A percentile compares a stretch with the other conserved stretches of the same genome.
These are phyloP conservation scores for Dryomyza anilis DNA, from an alignment of 2,888 invertebrate species.

Conservation along the genomic window DNA sequence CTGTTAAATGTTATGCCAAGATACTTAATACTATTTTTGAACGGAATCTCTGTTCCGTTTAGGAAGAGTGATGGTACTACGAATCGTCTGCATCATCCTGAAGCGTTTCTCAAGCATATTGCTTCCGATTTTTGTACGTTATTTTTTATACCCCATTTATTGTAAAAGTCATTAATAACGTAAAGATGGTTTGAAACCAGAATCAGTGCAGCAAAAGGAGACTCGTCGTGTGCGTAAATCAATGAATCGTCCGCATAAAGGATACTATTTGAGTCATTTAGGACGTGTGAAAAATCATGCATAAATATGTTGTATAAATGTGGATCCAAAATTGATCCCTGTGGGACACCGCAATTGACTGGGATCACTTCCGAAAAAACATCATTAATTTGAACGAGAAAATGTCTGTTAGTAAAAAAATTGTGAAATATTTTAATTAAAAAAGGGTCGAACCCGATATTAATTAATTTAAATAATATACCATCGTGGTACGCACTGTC, in stretches of 20 bases:
- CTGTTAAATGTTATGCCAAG: no score
- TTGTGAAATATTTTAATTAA: conserved; percentile 4
- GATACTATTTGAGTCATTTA: conserved; percentile 7
- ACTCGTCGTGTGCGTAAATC: neutral
- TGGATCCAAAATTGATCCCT: conserved; percentile 24
- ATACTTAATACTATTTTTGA: no score
- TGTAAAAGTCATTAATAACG: conserved; percentile 17
- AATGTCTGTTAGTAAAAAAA: conserved; percentile 13
- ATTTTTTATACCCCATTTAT: conserved; percentile 24
- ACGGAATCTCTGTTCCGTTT: no score
- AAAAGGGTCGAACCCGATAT: conserved; percentile 8
- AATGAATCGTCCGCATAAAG: conserved; percentile 32
- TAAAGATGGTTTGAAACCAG: neutral
- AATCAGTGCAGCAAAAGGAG: neutral
- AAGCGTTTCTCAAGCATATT: no score
- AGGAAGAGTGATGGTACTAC: no score
- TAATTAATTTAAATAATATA: conserved; percentile 6
- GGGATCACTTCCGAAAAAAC: neutral
- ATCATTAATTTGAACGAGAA: conserved; percentile 20
- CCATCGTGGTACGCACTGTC: conserved; percentile 23
- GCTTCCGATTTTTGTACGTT: no score
- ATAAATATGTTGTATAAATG: conserved; percentile 27
- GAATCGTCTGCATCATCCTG: no score
- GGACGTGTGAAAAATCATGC: conserved; percentile 29
- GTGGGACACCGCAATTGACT: conserved; percentile 23